phyloP scores from a whole-genome alignment of 2,797 vertebrate genomes.

The Halcyon badia region DNA sequence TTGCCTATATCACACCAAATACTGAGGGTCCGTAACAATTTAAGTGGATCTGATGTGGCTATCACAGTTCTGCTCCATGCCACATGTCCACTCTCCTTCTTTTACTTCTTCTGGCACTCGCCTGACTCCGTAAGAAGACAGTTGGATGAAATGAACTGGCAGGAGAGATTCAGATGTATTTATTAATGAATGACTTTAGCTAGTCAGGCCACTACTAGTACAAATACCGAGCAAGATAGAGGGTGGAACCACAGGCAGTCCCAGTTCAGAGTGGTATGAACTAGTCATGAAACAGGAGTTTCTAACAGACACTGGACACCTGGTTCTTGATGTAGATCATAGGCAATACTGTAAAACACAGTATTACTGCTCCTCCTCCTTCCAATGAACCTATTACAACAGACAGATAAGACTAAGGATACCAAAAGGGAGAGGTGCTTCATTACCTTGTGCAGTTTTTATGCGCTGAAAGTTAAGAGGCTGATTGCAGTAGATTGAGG shows the following conservation, averaged over 20 bases:
- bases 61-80: not conserved
- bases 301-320: not conserved
- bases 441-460: not conserved
- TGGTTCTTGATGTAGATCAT: accelerated
- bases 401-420: not conserved
- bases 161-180: not conserved
- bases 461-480: not conserved
- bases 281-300: not conserved
- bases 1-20: not conserved
- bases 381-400: not conserved
- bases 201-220: not conserved
- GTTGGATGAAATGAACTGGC: not conserved
- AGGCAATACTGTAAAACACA: not conserved
- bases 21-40: not conserved
- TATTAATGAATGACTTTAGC: not conserved
- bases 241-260: not conserved
- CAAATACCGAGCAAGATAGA: not conserved
- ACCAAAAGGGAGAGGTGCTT: not conserved
- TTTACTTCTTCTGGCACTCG: not conserved
- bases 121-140: not conserved
- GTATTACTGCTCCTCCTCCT: not conserved
- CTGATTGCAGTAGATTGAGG: not conserved
- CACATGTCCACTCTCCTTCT: not conserved
- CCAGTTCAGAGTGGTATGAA: not conserved
- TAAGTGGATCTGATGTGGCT: not conserved